Conservation (phyloP, 1,140 invertebrate genomes). For the Aphelenchoides fujianensis region DNA sequence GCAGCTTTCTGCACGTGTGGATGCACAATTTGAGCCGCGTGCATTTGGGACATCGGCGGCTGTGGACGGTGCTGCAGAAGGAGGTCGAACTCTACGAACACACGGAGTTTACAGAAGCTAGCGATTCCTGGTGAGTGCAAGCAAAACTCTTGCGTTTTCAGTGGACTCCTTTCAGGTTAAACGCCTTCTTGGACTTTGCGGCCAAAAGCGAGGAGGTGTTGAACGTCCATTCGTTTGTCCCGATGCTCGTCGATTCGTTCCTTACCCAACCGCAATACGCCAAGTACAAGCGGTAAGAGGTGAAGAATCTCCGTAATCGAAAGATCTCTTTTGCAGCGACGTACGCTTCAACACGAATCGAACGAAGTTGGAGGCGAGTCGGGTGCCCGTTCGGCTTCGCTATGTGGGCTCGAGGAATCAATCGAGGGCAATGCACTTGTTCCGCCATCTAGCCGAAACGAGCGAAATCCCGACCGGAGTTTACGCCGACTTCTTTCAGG, state of each 20-base stretch:
- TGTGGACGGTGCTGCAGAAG: slow-evolving; percentile 55
- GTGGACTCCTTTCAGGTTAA: slow-evolving; percentile 73
- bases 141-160: slow-evolving; percentile 72
- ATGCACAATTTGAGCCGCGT: slow-evolving; percentile 55
- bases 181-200: slow-evolving; percentile 78
- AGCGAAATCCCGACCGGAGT: slow-evolving; percentile 82
- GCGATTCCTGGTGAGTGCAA: slow-evolving; percentile 75
- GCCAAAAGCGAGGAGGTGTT: slow-evolving; percentile 73
- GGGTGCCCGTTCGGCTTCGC: slow-evolving; percentile 55
- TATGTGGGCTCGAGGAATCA: slow-evolving; percentile 57
- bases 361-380: slow-evolving; percentile 41
- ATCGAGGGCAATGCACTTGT: slow-evolving; percentile 56
- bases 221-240: slow-evolving; percentile 53
- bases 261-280: slow-evolving; percentile 49
- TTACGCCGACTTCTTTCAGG: slow-evolving; percentile 87
- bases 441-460: slow-evolving; percentile 70
- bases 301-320: too few species aligned
- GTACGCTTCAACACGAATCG: slow-evolving; percentile 36
- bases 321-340: slow-evolving; percentile 32
- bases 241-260: slow-evolving; percentile 50
- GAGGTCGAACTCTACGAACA: slow-evolving; percentile 58
- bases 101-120: slow-evolving; percentile 69
- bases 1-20: slow-evolving; percentile 59
- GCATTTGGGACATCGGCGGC: slow-evolving; percentile 43
- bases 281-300: slow-evolving; percentile 53